These are phyloP conservation scores for Corythoichthys intestinalis DNA, from an alignment of 2,113 vertebrate genomes.

Conservation along the genomic window DNA sequence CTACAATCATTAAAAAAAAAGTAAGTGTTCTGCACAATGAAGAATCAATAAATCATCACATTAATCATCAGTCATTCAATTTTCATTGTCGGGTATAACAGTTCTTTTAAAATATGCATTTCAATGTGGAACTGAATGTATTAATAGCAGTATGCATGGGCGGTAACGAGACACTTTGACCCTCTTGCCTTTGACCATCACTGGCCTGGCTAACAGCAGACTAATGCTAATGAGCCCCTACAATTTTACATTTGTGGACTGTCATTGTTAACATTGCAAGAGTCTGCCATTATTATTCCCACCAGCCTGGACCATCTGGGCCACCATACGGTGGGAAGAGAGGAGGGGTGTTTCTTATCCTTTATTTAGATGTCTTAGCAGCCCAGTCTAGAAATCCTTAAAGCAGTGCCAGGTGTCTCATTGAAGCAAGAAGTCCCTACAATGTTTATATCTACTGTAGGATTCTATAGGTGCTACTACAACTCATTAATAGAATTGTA, in stretches of 20 bases:
- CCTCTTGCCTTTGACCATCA: constrained; percentile 15
- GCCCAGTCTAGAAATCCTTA: not conserved
- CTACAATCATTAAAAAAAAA: constrained; percentile 25
- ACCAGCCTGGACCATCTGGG: constrained; percentile 58
- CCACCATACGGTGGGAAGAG: constrained; percentile 48
- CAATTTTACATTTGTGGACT: constrained; percentile 56
- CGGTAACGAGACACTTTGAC: constrained; percentile 22
- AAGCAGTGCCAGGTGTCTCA: constrained; percentile 3
- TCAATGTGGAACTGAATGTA: constrained; percentile 31
- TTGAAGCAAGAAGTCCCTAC: constrained; percentile 2
- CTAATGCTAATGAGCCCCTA: constrained; percentile 62
- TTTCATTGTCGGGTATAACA: not conserved
- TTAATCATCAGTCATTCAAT: not conserved
- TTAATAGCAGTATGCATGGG: constrained; percentile 18
- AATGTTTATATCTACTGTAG: not conserved
- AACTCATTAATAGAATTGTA: not conserved
- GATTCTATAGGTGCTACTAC: not conserved
- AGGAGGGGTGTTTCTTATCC: constrained; percentile 8
- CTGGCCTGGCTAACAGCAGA: constrained; percentile 45
- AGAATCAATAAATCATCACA: constrained; percentile 15
- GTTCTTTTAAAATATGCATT: not conserved
- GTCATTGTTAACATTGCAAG: constrained; percentile 64
- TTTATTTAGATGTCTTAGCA: constrained; percentile 9
- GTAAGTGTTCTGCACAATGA: constrained; percentile 30
- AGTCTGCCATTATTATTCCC: constrained; percentile 57